Conservation (phyloP, 2,113 vertebrate species). For the Pantherophis guttatus region DNA sequence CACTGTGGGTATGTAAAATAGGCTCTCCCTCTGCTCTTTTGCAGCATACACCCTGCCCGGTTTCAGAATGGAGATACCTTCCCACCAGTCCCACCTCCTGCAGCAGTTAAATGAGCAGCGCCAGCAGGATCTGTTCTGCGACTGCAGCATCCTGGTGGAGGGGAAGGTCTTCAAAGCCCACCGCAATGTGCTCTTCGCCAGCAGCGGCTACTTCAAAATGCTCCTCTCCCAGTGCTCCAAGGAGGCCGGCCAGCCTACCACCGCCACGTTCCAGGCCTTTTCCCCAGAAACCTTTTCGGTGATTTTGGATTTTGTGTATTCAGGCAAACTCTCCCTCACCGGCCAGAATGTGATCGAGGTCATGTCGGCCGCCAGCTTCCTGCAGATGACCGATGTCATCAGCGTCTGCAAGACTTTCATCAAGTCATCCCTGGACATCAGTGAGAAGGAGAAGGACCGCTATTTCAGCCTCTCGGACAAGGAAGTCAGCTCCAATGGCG, state of each 20-base stretch:
- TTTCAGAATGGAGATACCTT: constrained; percentile 87
- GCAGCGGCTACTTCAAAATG: constrained; percentile 97
- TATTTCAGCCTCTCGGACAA: constrained; percentile 88
- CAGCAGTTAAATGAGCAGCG: constrained; percentile 93
- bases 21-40: neutral
- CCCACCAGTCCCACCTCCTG: constrained; percentile 88
- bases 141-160: constrained; percentile 92
- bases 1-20: fast-evolving
- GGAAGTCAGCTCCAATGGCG: constrained; percentile 74
- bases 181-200: constrained; percentile 92
- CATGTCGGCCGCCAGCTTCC: constrained; percentile 95
- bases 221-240: constrained; percentile 86
- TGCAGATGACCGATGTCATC: constrained; percentile 98
- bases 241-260: constrained; percentile 76
- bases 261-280: constrained; percentile 90
- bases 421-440: constrained; percentile 92
- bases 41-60: constrained; percentile 14
- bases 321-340: constrained; percentile 87
- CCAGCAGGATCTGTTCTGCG: constrained; percentile 90
- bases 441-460: constrained; percentile 83
- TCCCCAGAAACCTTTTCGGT: constrained; percentile 89
- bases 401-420: constrained; percentile 95
- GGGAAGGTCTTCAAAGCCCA: constrained; percentile 93
- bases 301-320: constrained; percentile 96
- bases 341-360: constrained; percentile 95